Evolutionary conservation across 2,888 invertebrate genomes (phyloP).

Genomic region (Hemicrepidius hirtus): DNA sequence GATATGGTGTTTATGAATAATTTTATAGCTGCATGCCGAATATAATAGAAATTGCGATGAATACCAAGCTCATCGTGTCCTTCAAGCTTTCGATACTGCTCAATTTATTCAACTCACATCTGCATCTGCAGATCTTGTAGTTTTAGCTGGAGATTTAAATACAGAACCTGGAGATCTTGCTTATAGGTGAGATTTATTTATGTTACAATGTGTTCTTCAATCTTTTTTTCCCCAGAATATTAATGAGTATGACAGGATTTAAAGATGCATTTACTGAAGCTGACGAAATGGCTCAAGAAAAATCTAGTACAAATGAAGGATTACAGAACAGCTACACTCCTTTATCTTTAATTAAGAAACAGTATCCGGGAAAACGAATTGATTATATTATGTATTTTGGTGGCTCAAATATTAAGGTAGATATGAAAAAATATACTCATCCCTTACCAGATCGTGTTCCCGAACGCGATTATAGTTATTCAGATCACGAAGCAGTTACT

Average conservation of each 20-base stretch:
- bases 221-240: slow-evolving; percentile 71
- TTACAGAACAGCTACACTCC: slow-evolving; percentile 89
- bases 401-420: slow-evolving; percentile 66
- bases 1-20: too few species aligned
- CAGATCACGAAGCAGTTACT: slow-evolving; percentile 92
- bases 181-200: slow-evolving; percentile 73
- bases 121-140: slow-evolving; percentile 84
- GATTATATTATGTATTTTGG: slow-evolving; percentile 90
- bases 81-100: slow-evolving; percentile 95
- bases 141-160: slow-evolving; percentile 97
- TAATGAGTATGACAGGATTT: slow-evolving; percentile 76
- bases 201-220: too few species aligned
- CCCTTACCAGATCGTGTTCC: slow-evolving; percentile 86
- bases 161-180: slow-evolving; percentile 91
- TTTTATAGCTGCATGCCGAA: slow-evolving; percentile 94
- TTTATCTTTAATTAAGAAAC: slow-evolving; percentile 71
- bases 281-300: slow-evolving; percentile 63
- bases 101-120: slow-evolving; percentile 94
- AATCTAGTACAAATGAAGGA: slow-evolving; percentile 84
- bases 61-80: slow-evolving; percentile 92
- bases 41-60: slow-evolving; percentile 90
- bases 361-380: slow-evolving; percentile 89
- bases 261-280: slow-evolving; percentile 72
- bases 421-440: slow-evolving; percentile 76
- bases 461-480: slow-evolving; percentile 83